Conservation (phyloP, 2,888 invertebrate genomes). For the Trichogramma dendrolimi region DNA sequence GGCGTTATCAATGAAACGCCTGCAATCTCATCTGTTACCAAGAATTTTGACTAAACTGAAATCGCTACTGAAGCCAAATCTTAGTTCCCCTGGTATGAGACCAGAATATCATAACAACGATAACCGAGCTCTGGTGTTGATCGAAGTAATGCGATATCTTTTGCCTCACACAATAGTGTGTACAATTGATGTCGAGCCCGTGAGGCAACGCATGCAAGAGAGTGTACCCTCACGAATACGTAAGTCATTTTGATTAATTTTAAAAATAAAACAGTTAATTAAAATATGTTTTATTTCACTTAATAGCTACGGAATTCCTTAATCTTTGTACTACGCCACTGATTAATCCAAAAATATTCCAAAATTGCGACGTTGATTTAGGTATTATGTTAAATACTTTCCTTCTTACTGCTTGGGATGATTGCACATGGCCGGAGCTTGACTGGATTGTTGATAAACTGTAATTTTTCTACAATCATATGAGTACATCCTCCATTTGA, state of each 20-base stretch:
- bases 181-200: slow-evolving; percentile 39
- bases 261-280: slow-evolving; percentile 5
- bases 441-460: slow-evolving; percentile 65
- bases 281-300: not conserved
- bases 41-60: slow-evolving; percentile 43
- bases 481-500: not conserved
- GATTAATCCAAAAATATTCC: slow-evolving; percentile 64
- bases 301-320: slow-evolving; percentile 53
- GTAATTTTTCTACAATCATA: slow-evolving; percentile 54
- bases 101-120: slow-evolving; percentile 32
- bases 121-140: slow-evolving; percentile 39
- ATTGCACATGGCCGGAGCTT: slow-evolving; percentile 66
- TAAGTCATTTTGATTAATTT: slow-evolving; percentile 24
- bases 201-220: slow-evolving; percentile 36
- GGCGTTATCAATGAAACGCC: slow-evolving; percentile 57
- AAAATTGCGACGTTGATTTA: slow-evolving; percentile 58
- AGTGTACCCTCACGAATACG: slow-evolving; percentile 39
- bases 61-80: slow-evolving; percentile 38
- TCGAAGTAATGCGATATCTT: slow-evolving; percentile 41
- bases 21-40: slow-evolving; percentile 56
- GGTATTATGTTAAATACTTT: slow-evolving; percentile 61
- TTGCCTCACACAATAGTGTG: slow-evolving; percentile 45
- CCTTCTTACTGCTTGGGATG: slow-evolving; percentile 43
- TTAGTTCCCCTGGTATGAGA: slow-evolving; percentile 40
- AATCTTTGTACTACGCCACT: slow-evolving; percentile 51